Evolutionary conservation across 2,888 invertebrate genomes (phyloP), one percentile per base, ranked within the genome.

Genomic region (Cephus sareptanus): DNA sequence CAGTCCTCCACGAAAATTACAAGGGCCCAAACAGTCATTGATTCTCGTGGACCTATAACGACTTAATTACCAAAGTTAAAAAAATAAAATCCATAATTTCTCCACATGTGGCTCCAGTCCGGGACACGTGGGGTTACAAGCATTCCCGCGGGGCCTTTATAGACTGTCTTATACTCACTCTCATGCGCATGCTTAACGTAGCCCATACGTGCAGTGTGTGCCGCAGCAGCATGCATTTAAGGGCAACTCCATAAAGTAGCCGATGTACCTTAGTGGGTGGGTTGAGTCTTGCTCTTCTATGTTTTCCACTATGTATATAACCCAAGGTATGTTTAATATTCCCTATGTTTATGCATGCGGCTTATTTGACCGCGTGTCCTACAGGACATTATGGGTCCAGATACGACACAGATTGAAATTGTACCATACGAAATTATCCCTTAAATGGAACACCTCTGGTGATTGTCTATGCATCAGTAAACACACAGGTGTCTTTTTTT

Each of bases 21-120:
- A 56, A 23, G 56, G 9, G 40, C 9, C 56, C 23, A 56, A 56
- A 15, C 23, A 56, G 23, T 9, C 56, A 56, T 56, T 23, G 56
- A 56, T 56, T 56, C 9, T 2, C 0, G 23, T 56, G 9, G 56
- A 23, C 40, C 23, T 33, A 33, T 73, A 78, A 78, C 76, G 78
- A 56, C 78, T 78, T 78, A 78, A 78, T 78, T 78, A 78, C 76
- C 73, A 30, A 68, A 76, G 34, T 68, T 34, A 4, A 31, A 33
- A 33, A 69, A 73, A 71, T 76, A 34, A 78, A 76, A 78, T 76
- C 76, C 78, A 73, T 78, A 76, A 73, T 34, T 34, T 34, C 37
- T 69, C 69, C 74, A 30, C 74, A 74, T 35, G 74, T 30, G 34
- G 74, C 74, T 30, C 31, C 71, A 34, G 33, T 13, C 33, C 33